Base-by-base conservation (phyloP, 2,797 vertebrate genomes). In the Capromys pilorides region DNA sequence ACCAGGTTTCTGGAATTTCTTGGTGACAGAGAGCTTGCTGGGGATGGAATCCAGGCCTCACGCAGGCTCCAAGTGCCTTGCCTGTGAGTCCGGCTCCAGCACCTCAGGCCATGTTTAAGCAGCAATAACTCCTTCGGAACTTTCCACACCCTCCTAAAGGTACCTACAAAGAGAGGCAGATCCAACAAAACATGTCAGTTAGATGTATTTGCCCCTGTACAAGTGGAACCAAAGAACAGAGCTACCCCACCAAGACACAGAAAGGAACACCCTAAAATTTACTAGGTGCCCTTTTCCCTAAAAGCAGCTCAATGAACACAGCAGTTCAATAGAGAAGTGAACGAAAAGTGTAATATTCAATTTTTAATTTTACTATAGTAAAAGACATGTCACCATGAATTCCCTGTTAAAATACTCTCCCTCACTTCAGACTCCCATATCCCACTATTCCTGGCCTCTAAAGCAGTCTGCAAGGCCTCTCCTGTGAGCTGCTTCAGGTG, bases 101-200 rank as follows among this genome's bases (percentile, higher is more conserved):
- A 26, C 69, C 33, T 61, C 66, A 26, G 9, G 19, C 22, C 33
- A 9, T 4, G 18, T 67, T 75, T 81, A 19, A 81, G 57, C n/a
- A 85, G 41, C 61, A 64, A 14, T 28, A 78, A 93, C 51, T 66
- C 31, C 33, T 79, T 19, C 86, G 18, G 18, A 91, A 92, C 49
- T 49, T 64, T 71, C 78, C 90, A n/a, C 19, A 36, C 51, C 33
- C 51, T 10, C 33, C 64, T 36, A 69, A 88, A 86, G 36, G 31
- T 21, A 83, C 67, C 83, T 75, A 88, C 67, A 79, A 90, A 92
- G 61, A 73, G 24, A 87, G 71, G 41, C 13, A 90, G 85, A 59
- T 31, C 57, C 67, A 88, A 88, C 69, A 78, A 86, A 92, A 67
- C 26, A 16, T 0, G 4, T 12, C 67, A 69, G 18, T 36, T 85